Evolutionary conservation across 2,797 vertebrate species (phyloP), one percentile per base, ranked within the genome.

Genomic region (Sphenopsis melanotis): DNA sequence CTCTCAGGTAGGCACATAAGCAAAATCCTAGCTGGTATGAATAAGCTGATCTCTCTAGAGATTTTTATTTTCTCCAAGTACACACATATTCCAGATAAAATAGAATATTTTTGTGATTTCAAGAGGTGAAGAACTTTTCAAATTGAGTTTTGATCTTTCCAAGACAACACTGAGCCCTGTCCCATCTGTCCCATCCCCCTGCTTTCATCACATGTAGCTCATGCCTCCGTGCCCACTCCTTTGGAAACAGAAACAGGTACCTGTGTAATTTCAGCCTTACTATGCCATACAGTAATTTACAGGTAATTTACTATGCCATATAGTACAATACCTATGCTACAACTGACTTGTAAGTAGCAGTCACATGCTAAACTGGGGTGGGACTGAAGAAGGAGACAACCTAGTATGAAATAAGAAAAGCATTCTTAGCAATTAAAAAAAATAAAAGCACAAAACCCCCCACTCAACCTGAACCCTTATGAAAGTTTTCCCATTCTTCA

Each of bases 191-290:
- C 24, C 29, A 81, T 5, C 2, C 12, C 1, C 5, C 13, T 5
- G 4, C 65, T 86, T 86, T 44, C 34, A 37, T 17, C 44, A 22
- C 0, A 6, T 1, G 3, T 12, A 77, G 39, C 14, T 83, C 6
- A 30, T 56, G 34, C 17, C 34, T 75, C 47, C 1, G 0, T 2
- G 2, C 23, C 32, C 49, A 22, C n/a, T 55, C 24, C 53, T 75
- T 37, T 5, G 3, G 24, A 77, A 89, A 66, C 12, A 56, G 29
- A 64, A 70, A 39, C 11, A 30, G 1, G 4, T 8, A 47, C 4
- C 8, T 4, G 4, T 6, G 12, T n/a, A 23, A 55, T n/a, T 72
- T 53, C 71, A 70, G 49, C 29, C 23, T 71, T 60, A 42, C 14
- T 63, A 22, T 5, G 13, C 52, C 22, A 50, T 15, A 32, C 10